These are phyloP conservation scores for Lepisosteus oculatus DNA, from an alignment of 2,113 vertebrate species.

Conservation along the genomic window DNA sequence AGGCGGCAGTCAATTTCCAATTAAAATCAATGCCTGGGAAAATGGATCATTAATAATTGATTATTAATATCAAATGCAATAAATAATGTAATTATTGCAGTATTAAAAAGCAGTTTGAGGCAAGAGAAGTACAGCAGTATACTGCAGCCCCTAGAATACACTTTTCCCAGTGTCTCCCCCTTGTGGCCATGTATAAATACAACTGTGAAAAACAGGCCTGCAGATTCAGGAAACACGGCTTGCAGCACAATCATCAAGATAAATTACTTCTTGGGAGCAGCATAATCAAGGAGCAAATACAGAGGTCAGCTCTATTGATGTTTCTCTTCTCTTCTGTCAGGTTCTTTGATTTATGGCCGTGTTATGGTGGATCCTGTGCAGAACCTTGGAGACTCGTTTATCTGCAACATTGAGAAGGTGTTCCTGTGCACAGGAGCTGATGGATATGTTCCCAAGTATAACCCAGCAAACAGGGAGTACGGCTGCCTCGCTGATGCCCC, in stretches of 20 bases:
- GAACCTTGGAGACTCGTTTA: slow-evolving; percentile 73
- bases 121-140: no score
- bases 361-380: slow-evolving; percentile 75
- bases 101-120: no score
- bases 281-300: not conserved
- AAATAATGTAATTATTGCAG: no score
- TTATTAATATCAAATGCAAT: no score
- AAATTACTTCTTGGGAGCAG: slow-evolving; percentile 13
- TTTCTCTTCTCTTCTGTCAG: slow-evolving; percentile 33
- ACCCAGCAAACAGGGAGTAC: slow-evolving; percentile 62
- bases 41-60: no score
- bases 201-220: no score
- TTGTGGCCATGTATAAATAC: no score
- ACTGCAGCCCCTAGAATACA: no score
- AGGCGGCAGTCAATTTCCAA: no score
- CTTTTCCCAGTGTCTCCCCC: no score
- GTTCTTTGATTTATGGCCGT: slow-evolving; percentile 58
- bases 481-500: slow-evolving; percentile 66
- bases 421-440: slow-evolving; percentile 74
- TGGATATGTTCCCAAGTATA: slow-evolving; percentile 71
- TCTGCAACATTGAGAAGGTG: slow-evolving; percentile 69
- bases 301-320: not conserved
- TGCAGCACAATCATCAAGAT: slow-evolving; percentile 29
- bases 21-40: no score
- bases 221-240: no score